phyloP scores from a whole-genome alignment of 2,113 vertebrate genomes.

The Pterocles gutturalis region DNA sequence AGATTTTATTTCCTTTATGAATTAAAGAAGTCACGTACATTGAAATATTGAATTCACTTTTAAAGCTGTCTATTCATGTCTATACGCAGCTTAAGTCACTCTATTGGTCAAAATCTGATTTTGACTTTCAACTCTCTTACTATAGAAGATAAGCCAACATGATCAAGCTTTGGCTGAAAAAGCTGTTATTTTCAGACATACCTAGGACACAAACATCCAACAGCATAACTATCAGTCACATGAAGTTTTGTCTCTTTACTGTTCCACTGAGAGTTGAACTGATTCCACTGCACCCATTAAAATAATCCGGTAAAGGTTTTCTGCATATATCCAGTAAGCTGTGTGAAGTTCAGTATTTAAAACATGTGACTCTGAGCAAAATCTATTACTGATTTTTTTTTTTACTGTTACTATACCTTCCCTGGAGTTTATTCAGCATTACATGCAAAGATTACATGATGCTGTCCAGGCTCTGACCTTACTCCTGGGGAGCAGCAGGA shows the following conservation, averaged over 20 bases:
- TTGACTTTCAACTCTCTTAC: neutral
- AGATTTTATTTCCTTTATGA: neutral
- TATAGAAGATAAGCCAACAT: neutral
- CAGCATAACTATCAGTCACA: neutral
- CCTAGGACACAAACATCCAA: neutral
- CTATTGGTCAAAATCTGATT: neutral
- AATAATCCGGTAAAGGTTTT: neutral
- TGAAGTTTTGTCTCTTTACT: neutral
- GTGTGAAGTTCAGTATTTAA: neutral
- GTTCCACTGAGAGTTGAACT: neutral
- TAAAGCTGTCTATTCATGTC: neutral
- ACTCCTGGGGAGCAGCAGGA: neutral
- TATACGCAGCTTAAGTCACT: neutral
- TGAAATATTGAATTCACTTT: neutral
- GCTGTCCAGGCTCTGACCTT: neutral
- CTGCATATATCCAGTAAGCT: neutral
- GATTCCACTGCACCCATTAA: neutral
- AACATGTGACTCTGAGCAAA: neutral
- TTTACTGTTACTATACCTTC: neutral
- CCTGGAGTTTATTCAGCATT: neutral
- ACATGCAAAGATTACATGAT: rapidly evolving
- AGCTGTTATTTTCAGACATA: neutral
- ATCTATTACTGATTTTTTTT: neutral
- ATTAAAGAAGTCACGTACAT: neutral
- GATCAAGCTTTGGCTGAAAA: neutral